These are phyloP conservation scores for Eupeodes corollae DNA, from an alignment of 1,140 invertebrate species.

Conservation along the genomic window DNA sequence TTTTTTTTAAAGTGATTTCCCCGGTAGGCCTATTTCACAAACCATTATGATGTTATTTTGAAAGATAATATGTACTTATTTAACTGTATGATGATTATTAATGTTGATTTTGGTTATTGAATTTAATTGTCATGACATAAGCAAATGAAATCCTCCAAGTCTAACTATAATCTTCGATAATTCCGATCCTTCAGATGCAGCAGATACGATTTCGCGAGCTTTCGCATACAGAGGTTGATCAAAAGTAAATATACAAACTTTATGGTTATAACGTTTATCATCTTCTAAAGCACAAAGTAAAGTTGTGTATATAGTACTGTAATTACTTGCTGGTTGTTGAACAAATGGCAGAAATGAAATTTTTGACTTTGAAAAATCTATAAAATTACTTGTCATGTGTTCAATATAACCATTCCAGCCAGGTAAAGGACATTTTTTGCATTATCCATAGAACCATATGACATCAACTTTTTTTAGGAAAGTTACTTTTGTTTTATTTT, in stretches of 20 bases:
- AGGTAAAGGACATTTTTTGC: conserved; percentile 12
- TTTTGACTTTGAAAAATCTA: conserved; percentile 14
- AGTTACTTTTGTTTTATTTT: conserved; percentile 6
- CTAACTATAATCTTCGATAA: conserved; percentile 26
- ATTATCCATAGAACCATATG: conserved; percentile 22
- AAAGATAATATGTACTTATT: too few species aligned
- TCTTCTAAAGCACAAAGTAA: conserved; percentile 24
- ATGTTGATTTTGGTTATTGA: too few species aligned
- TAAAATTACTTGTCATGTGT: not conserved
- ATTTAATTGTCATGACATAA: too few species aligned
- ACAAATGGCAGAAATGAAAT: conserved; percentile 35
- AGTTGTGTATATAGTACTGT: conserved; percentile 27
- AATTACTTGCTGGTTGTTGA: conserved; percentile 23
- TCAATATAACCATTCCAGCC: conserved; percentile 15
- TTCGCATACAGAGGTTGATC: too few species aligned
- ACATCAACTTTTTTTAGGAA: conserved; percentile 14
- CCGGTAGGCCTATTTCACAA: too few species aligned
- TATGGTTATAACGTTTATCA: too few species aligned
- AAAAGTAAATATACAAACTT: conserved; percentile 28
- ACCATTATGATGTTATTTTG: too few species aligned
- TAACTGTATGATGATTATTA: too few species aligned
- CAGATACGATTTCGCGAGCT: conserved; percentile 36
- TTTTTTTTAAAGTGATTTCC: too few species aligned
- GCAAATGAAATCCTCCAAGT: too few species aligned
- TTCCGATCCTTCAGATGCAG: conserved; percentile 20